Percentiles rank a stretch among this genome's conserved stretches.
These are phyloP conservation scores for Muraenolepis orangiensis DNA, from an alignment of 2,797 vertebrate genomes.

Conservation along the genomic window DNA sequence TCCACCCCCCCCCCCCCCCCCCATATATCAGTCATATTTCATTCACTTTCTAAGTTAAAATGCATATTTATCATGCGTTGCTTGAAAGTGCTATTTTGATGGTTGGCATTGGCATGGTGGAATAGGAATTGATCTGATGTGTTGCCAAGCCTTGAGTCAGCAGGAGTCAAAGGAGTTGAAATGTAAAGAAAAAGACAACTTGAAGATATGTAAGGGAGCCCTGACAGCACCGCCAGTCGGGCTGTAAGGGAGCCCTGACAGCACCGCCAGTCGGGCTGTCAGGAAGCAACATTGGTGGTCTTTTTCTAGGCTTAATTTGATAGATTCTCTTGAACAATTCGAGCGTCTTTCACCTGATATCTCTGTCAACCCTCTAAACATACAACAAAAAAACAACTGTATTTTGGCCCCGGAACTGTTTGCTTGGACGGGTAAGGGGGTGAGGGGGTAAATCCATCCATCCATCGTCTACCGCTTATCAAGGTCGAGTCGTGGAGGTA, in stretches of 20 bases:
- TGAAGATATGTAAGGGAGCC: slow-evolving; percentile 21
- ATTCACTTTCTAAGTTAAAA: too few relatives aligned
- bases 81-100: too few relatives aligned
- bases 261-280: slow-evolving; percentile 25
- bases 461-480: too few relatives aligned
- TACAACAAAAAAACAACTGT: too few relatives aligned
- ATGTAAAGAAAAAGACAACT: slow-evolving; percentile 13
- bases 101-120: too few relatives aligned
- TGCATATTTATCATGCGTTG: too few relatives aligned
- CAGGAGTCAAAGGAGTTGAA: neutral
- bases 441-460: slow-evolving; percentile 20
- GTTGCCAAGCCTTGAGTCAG: neutral
- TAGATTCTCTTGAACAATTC: slow-evolving; percentile 36
- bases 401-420: slow-evolving; percentile 38
- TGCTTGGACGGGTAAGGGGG: slow-evolving; percentile 17
- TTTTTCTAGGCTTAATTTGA: slow-evolving; percentile 38
- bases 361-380: slow-evolving; percentile 45
- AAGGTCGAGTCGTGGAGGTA: too few relatives aligned
- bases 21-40: too few relatives aligned
- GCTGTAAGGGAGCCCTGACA: slow-evolving; percentile 27
- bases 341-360: slow-evolving; percentile 42
- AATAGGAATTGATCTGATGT: neutral
- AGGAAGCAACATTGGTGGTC: slow-evolving; percentile 32
- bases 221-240: slow-evolving; percentile 12
- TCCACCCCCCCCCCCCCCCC: too few relatives aligned